phyloP scores from a whole-genome alignment of 2,888 invertebrate genomes.

The Euclidia mi region DNA sequence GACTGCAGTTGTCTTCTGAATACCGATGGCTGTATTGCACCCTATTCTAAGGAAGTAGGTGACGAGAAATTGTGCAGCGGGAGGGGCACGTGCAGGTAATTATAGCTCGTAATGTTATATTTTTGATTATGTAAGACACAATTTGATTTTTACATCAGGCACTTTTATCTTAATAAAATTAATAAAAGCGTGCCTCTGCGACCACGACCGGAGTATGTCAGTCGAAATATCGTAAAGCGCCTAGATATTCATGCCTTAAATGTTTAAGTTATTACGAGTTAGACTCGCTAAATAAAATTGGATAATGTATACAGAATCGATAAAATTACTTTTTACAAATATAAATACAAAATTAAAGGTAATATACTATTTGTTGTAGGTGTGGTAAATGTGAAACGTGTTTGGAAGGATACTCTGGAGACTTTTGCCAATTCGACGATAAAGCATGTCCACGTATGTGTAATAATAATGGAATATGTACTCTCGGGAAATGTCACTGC shows the following conservation, averaged over 20 bases:
- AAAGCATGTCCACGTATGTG: slow-evolving; percentile 92
- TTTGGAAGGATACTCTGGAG: slow-evolving; percentile 88
- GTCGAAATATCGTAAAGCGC: too few relatives aligned
- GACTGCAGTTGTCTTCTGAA: slow-evolving; percentile 69
- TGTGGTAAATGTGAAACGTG: slow-evolving; percentile 90
- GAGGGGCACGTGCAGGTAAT: slow-evolving; percentile 72
- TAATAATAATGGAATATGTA: slow-evolving; percentile 90
- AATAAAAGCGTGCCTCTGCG: too few relatives aligned
- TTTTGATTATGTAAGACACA: neutral
- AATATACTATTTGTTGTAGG: slow-evolving; percentile 72
- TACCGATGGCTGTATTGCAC: slow-evolving; percentile 64
- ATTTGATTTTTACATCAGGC: neutral
- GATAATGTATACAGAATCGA: too few relatives aligned
- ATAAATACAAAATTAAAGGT: too few relatives aligned
- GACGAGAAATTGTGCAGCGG: slow-evolving; percentile 65
- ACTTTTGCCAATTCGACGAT: slow-evolving; percentile 95
- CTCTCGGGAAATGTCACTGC: slow-evolving; percentile 66
- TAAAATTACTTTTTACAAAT: slow-evolving; percentile 25
- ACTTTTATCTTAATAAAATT: too few relatives aligned
- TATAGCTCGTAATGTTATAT: neutral
- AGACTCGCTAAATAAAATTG: too few relatives aligned
- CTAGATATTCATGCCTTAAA: too few relatives aligned
- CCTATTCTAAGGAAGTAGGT: too few relatives aligned
- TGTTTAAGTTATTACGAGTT: too few relatives aligned
- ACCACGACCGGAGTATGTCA: too few relatives aligned